Percentiles rank a stretch among this genome's conserved stretches.
phyloP scores from a whole-genome alignment of 2,797 vertebrate genomes.

The Acanthis flammea region DNA sequence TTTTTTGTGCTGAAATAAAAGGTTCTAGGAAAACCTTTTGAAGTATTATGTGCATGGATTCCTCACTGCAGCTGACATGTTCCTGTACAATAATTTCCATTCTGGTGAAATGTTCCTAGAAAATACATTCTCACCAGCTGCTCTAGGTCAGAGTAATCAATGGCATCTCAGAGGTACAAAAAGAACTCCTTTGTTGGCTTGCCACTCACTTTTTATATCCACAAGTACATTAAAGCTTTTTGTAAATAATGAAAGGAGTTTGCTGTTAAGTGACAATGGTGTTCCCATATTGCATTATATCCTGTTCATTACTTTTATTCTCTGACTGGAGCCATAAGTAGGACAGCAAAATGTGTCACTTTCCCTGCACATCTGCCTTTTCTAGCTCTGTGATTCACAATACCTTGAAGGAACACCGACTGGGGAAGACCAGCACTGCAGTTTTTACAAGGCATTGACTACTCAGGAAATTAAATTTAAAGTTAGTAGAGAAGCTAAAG shows the following conservation, averaged over 20 bases:
- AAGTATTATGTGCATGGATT: not conserved
- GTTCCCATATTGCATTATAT: not conserved
- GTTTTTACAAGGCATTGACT: slow-evolving; percentile 13
- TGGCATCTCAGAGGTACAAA: not conserved
- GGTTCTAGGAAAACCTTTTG: not conserved
- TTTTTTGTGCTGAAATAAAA: not conserved
- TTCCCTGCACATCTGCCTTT: not conserved
- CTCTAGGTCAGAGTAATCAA: not conserved
- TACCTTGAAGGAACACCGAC: not conserved
- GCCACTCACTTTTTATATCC: not conserved
- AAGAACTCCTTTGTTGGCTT: slow-evolving; percentile 1
- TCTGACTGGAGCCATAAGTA: not conserved
- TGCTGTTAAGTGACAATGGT: not conserved
- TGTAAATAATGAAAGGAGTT: slow-evolving; percentile 22
- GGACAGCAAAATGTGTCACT: not conserved
- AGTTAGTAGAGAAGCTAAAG: slow-evolving; percentile 9
- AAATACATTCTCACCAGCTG: not conserved
- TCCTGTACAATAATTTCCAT: not conserved
- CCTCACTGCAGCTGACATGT: not conserved
- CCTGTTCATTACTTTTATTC: not conserved
- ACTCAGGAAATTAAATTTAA: slow-evolving; percentile 40
- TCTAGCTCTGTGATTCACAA: not conserved
- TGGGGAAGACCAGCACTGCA: not conserved
- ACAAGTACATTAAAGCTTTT: not conserved
- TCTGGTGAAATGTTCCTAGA: not conserved